Evolutionary conservation across 53 echinoderm and acorn worm genomes (phyloP), one percentile per base, ranked within the genome.

Genomic region (Actinopyga echinites): DNA sequence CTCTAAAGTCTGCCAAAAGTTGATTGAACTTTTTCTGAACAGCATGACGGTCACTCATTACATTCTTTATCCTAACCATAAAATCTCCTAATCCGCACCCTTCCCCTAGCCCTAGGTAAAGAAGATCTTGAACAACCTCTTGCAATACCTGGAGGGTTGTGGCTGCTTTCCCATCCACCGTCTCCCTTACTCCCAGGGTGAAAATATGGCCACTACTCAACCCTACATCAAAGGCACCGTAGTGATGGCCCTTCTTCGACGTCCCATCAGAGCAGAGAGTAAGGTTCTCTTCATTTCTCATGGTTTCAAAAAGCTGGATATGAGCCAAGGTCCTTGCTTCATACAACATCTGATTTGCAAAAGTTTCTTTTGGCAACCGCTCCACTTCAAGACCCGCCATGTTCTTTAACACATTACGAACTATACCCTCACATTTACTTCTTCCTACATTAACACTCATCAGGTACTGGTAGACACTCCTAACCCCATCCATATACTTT

Each of bases 231-330:
- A 79, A 89, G 22, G 89, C 61, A 8, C 79, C 66, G 31, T 79
- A 89, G 55, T 89, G 85, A 40, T 89, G 79, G 54, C 89, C 84
- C 49, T 58, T 66, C 62, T 85, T 89, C 19, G 85, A 79, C 66
- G 89, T 89, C 56, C 83, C 69, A 66, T 56, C 88, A 81, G 44
- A 40, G 31, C 59, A 31, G 13, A 75, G 49, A 49, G 75, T 75
- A 12, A 56, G 32, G 29, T 78, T 24, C 17, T 78, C 28, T 21
- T 12, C 30, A 10, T 78, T 20, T 8, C 49, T 31, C 12, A 83
- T 26, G 40, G 63, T 85, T 21, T 85, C 40, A 35, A 24, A 57
- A 2, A 85, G 57, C 62, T 89, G 85, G 35, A 85, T 57, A 44
- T 89, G 85, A 9, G 89, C 85, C 43, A 85, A 30, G 37, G 85